Conservation (phyloP, 2,888 invertebrate species). For the Ligdia adustata region DNA sequence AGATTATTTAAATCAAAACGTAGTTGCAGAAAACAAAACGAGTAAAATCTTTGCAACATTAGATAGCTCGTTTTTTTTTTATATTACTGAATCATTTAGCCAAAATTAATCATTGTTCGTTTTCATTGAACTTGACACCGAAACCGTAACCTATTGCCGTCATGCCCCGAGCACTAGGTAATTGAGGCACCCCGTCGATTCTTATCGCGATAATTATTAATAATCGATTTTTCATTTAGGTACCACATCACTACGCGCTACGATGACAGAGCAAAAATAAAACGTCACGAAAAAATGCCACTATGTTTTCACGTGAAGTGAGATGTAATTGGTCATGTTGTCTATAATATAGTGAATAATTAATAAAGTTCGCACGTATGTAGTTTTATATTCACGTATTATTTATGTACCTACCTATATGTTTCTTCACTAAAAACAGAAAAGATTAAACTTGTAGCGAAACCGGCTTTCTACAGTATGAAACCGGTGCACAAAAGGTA, state of each 20-base stretch:
- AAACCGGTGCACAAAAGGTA: slow-evolving; percentile 5
- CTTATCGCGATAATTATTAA: slow-evolving; percentile 52
- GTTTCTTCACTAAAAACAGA: not conserved
- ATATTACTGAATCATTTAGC: not conserved
- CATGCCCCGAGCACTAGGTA: slow-evolving; percentile 45
- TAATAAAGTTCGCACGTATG: slow-evolving; percentile 14
- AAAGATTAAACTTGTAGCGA: not conserved
- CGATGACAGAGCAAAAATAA: slow-evolving; percentile 41
- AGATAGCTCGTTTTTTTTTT: too few species aligned
- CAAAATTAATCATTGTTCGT: not conserved
- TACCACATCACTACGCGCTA: slow-evolving; percentile 43
- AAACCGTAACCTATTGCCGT: slow-evolving; percentile 22
- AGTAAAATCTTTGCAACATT: too few species aligned
- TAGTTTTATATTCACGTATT: not conserved
- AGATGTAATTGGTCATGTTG: slow-evolving; percentile 10
- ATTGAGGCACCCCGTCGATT: slow-evolving; percentile 53
- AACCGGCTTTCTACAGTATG: not conserved
- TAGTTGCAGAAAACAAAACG: not conserved
- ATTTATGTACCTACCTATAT: not conserved
- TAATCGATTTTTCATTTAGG: slow-evolving; percentile 53
- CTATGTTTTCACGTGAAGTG: not conserved
- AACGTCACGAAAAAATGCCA: slow-evolving; percentile 25
- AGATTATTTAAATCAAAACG: not conserved
- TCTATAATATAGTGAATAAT: slow-evolving; percentile 8
- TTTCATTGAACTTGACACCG: slow-evolving; percentile 7